phyloP scores from a whole-genome alignment of 2,888 invertebrate species.

The Limenitis camilla region DNA sequence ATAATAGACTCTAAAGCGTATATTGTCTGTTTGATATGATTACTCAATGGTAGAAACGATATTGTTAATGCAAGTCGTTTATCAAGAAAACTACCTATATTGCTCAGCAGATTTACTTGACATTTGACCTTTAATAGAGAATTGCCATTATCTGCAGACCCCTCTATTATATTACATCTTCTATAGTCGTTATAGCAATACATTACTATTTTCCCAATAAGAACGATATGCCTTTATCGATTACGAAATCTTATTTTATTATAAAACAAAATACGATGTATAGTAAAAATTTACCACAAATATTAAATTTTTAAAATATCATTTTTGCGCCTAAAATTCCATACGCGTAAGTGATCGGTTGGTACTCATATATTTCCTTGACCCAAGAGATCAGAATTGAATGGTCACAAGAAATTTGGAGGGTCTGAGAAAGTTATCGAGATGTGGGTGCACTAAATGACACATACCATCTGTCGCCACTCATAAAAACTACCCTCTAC shows the following conservation, averaged over 20 bases:
- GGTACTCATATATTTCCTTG: background rate
- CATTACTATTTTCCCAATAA: no score
- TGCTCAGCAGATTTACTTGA: constrained; percentile 59
- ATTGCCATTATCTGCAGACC: constrained; percentile 37
- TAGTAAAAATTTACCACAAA: no score
- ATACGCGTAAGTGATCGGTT: no score
- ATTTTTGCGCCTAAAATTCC: no score
- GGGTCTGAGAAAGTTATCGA: constrained; percentile 33
- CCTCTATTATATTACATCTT: constrained; percentile 2
- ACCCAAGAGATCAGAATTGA: constrained; percentile 5
- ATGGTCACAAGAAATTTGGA: constrained; percentile 19
- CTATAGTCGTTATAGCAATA: background rate
- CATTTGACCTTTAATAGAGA: constrained; percentile 54
- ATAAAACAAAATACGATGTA: no score
- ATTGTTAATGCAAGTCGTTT: constrained; percentile 64
- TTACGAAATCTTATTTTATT: no score
- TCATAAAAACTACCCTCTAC: constrained; percentile 66
- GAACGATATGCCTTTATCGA: no score
- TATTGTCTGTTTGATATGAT: no score
- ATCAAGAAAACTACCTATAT: constrained; percentile 60
- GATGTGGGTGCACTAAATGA: constrained; percentile 62
- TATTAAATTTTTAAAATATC: no score
- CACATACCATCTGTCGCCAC: constrained; percentile 64
- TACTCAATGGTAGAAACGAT: constrained; percentile 59
- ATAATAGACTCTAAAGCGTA: no score